Percentiles rank a stretch among this genome's conserved stretches.
These are phyloP conservation scores for Phylloscopus collybita DNA, from an alignment of 2,797 vertebrate genomes.

Conservation along the genomic window DNA sequence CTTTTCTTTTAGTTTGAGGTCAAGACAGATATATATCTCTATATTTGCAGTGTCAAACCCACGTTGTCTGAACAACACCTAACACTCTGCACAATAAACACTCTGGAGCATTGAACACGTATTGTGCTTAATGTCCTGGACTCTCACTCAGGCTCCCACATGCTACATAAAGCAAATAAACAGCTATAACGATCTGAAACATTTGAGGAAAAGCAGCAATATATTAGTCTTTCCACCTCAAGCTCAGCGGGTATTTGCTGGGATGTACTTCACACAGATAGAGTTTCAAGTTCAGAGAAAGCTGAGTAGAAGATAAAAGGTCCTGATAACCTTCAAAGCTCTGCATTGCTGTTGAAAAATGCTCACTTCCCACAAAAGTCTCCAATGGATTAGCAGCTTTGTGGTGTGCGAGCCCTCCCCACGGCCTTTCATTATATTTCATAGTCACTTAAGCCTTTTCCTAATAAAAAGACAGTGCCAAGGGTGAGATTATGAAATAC, in stretches of 20 bases:
- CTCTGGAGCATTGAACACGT: background rate
- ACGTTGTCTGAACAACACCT: background rate
- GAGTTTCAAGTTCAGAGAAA: background rate
- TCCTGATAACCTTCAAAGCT: constrained; percentile 44
- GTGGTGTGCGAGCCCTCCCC: background rate
- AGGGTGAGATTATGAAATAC: constrained; percentile 60
- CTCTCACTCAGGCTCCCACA: background rate
- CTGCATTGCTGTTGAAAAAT: background rate
- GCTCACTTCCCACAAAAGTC: background rate
- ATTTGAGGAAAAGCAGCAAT: background rate
- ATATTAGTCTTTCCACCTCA: background rate
- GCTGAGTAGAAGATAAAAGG: background rate
- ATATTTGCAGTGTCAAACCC: background rate
- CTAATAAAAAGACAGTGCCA: constrained; percentile 62
- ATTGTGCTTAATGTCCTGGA: background rate
- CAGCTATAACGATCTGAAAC: background rate
- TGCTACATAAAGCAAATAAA: background rate
- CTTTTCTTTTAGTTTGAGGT: background rate
- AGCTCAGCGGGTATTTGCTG: background rate
- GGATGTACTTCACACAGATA: background rate
- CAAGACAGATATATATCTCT: background rate
- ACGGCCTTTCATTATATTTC: constrained; percentile 48
- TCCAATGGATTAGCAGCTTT: constrained; percentile 38
- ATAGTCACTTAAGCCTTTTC: constrained; percentile 47
- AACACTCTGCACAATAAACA: background rate